These are phyloP conservation scores for Gastrophryne carolinensis DNA, from an alignment of 2,797 vertebrate genomes.

Conservation along the genomic window DNA sequence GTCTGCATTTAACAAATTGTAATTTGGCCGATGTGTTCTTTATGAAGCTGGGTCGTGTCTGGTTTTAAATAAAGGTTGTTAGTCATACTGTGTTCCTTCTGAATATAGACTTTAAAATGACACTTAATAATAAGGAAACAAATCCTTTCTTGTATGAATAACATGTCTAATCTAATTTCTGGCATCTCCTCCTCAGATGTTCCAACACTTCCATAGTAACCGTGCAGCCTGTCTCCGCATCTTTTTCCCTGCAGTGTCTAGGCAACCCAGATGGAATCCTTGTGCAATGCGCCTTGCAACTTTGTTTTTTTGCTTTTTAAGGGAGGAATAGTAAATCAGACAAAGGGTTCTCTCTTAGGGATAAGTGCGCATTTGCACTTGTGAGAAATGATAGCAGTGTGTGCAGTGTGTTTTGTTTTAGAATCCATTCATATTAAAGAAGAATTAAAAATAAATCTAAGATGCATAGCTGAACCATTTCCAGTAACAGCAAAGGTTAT, in stretches of 20 bases:
- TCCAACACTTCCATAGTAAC: conserved; percentile 7
- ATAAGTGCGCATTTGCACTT: conserved; percentile 14
- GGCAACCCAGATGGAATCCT: conserved; percentile 37
- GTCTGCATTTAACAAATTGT: too few relatives aligned
- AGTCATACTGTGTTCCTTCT: neutral
- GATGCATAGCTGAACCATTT: neutral
- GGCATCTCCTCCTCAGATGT: neutral
- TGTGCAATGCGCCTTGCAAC: conserved; percentile 12
- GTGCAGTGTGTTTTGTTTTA: neutral
- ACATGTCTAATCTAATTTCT: neutral
- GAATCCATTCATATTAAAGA: neutral
- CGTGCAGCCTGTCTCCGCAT: neutral
- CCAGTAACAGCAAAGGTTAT: neutral
- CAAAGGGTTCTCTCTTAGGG: conserved; percentile 3
- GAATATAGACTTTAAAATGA: neutral
- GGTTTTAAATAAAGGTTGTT: neutral
- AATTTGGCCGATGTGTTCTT: too few relatives aligned
- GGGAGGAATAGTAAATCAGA: conserved; percentile 9
- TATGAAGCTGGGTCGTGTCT: neutral
- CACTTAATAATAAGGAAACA: neutral
- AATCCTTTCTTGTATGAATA: neutral
- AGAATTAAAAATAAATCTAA: neutral
- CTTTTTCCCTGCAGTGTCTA: conserved; percentile 23
- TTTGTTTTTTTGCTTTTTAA: conserved; percentile 13
- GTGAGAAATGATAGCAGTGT: neutral